These are phyloP conservation scores for Odocoileus virginianus DNA, from an alignment of 2,113 vertebrate species.

Conservation along the genomic window DNA sequence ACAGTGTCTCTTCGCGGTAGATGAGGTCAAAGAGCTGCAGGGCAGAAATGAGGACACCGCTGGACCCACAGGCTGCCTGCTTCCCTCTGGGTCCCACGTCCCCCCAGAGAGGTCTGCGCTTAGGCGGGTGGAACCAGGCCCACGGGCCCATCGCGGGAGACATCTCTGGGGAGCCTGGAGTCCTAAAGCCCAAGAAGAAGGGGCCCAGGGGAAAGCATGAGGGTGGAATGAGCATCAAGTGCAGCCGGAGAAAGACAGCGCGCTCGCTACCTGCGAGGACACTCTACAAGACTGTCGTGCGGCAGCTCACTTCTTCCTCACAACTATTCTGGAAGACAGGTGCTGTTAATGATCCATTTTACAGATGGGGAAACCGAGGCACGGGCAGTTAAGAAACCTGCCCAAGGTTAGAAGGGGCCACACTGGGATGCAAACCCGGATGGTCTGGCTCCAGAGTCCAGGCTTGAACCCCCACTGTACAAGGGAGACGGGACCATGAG, in stretches of 20 bases:
- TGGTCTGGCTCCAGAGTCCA: not conserved
- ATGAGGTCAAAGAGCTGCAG: slow-evolving; percentile 95
- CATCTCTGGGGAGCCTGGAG: not conserved
- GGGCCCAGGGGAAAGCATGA: no score
- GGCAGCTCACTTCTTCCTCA: not conserved
- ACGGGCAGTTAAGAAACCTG: not conserved
- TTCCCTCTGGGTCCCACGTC: not conserved
- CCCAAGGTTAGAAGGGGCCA: not conserved
- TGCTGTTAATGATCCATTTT: not conserved
- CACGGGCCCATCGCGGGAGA: rapidly evolving
- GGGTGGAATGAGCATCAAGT: not conserved
- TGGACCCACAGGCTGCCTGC: not conserved
- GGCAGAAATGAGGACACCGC: not conserved
- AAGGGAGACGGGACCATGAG: not conserved
- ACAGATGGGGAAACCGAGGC: not conserved
- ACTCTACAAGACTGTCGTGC: rapidly evolving
- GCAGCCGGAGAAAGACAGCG: rapidly evolving
- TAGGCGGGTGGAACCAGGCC: not conserved
- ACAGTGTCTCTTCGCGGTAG: slow-evolving; percentile 97
- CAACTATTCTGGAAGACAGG: not conserved
- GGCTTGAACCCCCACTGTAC: not conserved
- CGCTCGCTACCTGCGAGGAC: rapidly evolving
- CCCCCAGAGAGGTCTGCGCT: rapidly evolving
- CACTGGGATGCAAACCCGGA: not conserved
- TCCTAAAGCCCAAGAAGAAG: not conserved